Evolutionary conservation across 1,140 invertebrate genomes (phyloP), one percentile per base, ranked within the genome.

Genomic region (Spodoptera litura): DNA sequence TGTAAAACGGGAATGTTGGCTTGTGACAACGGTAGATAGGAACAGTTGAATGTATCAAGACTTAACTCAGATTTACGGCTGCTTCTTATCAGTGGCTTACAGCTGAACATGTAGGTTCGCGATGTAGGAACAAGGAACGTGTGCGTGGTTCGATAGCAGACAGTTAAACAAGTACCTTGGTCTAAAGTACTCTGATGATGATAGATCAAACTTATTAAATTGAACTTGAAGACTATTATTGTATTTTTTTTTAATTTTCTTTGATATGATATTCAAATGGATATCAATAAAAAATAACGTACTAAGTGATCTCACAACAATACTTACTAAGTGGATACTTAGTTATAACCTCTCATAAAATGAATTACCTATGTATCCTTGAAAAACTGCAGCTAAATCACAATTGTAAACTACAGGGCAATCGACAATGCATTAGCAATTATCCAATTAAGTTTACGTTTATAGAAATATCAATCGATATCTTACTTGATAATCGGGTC

Each of bases 41-140:
- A 64, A 38, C 59, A 55, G 51, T 53, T 52, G n/a, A 20, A 56
- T 75, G 58, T 75, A 64, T 75, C 73, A 25, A 62, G 73, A 25
- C 59, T 59, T 75, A 75, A 75, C 58, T 52, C 4, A 31, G 73
- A 75, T 75, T 75, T 75, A 75, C 73, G 49, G 59, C 27, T 75
- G 35, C 58, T 20, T 27, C n/a, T 64, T 75, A 75, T 75, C 73
- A 64, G 59, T 64, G 49, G 56, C 58, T 25, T 59, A 61, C 71
- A 61, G 25, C 53, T 35, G 49, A 51, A 61, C 35, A 75, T 55
- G 44, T 74, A 27, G 38, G 71, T 64, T 53, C 25, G 56, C 56
- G 38, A 38, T 44, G 55, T 56, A 12, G 13, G 64, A 38, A 71
- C 52, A 71, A 12, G 13, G 20, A 38, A 56, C 52, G 56, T 31